Conservation (phyloP, 2,113 vertebrate species). For the Nycticorax nycticorax region DNA sequence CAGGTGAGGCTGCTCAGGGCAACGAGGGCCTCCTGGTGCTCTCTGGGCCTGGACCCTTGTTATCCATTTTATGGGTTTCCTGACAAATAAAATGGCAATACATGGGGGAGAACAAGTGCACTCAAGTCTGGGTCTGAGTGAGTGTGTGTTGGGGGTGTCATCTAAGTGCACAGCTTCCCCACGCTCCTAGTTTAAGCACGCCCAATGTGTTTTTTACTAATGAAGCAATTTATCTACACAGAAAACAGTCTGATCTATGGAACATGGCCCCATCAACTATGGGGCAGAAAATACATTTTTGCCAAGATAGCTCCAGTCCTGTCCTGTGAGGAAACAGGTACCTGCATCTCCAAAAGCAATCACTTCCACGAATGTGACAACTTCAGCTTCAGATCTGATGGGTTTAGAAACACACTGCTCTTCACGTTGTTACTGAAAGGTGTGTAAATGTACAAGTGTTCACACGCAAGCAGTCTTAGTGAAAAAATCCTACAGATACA, state of each 20-base stretch:
- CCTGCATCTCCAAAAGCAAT: not conserved
- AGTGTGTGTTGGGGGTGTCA: not conserved
- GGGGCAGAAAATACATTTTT: not conserved
- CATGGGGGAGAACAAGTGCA: rapidly evolving
- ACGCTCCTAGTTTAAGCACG: not conserved
- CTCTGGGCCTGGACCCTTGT: not conserved
- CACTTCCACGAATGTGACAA: not conserved
- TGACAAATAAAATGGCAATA: not conserved
- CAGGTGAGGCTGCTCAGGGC: not conserved
- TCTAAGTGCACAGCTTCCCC: not conserved
- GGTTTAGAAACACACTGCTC: not conserved
- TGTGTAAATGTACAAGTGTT: not conserved
- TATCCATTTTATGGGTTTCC: not conserved
- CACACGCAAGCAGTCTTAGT: not conserved
- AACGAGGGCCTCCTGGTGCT: not conserved
- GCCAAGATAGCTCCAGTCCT: not conserved
- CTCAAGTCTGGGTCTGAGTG: not conserved
- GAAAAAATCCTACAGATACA: not conserved
- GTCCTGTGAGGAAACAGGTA: not conserved
- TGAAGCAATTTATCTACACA: not conserved
- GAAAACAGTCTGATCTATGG: not conserved
- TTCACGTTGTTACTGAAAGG: not conserved
- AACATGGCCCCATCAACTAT: not conserved
- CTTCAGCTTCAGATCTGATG: not conserved
- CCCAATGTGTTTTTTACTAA: not conserved